phyloP scores from a whole-genome alignment of 2,888 invertebrate species.

The Mesorhabditis belari region DNA sequence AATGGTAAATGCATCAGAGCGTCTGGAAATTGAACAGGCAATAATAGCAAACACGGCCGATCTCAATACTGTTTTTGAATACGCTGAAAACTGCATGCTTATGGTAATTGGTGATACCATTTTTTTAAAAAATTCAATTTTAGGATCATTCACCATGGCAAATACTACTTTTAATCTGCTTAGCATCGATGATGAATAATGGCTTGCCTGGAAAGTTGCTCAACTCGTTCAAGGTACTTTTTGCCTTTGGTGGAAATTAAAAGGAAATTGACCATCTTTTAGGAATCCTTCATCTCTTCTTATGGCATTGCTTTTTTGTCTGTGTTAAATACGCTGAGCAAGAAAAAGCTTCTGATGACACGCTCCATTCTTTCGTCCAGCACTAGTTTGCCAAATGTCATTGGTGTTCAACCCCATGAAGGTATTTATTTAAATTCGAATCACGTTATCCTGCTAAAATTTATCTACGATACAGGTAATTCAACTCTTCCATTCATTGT shows the following conservation, averaged over 20 bases:
- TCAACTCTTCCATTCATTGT: constrained; percentile 12
- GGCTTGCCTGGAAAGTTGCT: constrained; percentile 27
- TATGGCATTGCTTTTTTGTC: constrained; percentile 68
- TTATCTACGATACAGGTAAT: too few relatives aligned
- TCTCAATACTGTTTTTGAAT: constrained; percentile 20
- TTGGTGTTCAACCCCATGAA: too few relatives aligned
- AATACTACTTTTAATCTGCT: constrained; percentile 25
- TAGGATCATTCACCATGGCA: constrained; percentile 24
- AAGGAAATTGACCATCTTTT: too few relatives aligned
- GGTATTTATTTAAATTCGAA: too few relatives aligned
- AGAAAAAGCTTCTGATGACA: constrained; percentile 65
- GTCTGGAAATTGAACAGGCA: constrained; percentile 58
- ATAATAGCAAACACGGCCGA: constrained; percentile 60
- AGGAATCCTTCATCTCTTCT: constrained; percentile 69
- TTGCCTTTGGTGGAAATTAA: too few relatives aligned
- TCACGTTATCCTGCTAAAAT: too few relatives aligned
- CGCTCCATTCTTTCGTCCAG: constrained; percentile 42
- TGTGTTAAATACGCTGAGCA: constrained; percentile 72
- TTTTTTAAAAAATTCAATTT: too few relatives aligned
- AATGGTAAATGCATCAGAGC: constrained; percentile 50
- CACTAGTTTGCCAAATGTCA: too few relatives aligned
- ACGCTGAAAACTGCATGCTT: constrained; percentile 26
- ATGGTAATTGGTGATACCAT: too few relatives aligned
- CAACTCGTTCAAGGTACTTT: not conserved
- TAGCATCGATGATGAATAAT: constrained; percentile 23